Conservation (phyloP, 2,797 vertebrate species). For the Apodemus agrarius region DNA sequence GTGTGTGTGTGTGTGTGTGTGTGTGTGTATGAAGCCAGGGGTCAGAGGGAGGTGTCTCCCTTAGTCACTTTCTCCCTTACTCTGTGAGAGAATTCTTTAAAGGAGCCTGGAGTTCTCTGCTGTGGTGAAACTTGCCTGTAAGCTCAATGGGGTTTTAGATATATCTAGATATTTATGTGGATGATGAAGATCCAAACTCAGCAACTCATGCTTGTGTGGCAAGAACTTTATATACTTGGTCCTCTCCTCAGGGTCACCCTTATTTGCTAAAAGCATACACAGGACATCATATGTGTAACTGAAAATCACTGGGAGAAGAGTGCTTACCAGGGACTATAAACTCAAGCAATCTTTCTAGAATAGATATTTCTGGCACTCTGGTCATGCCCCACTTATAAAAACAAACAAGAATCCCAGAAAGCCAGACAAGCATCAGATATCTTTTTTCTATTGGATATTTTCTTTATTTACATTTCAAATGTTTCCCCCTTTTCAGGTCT, state of each 20-base stretch:
- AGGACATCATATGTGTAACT: background rate
- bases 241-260: background rate
- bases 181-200: too few relatives aligned
- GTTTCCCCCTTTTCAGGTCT: too few relatives aligned
- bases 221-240: background rate
- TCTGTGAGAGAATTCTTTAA: background rate
- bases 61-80: background rate
- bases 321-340: background rate
- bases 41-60: background rate
- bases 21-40: background rate
- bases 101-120: background rate
- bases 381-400: background rate
- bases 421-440: background rate
- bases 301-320: background rate
- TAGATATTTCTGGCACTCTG: background rate
- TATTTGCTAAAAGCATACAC: fast-evolving
- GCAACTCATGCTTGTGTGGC: background rate
- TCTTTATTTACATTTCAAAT: too few relatives aligned
- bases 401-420: background rate
- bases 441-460: background rate
- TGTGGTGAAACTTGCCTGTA: too few relatives aligned
- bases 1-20: too few relatives aligned
- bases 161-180: background rate
- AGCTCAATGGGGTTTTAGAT: background rate
- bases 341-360: background rate